Conservation (phyloP, 92 coral and sea anemone species). For the Porites divaricata region DNA sequence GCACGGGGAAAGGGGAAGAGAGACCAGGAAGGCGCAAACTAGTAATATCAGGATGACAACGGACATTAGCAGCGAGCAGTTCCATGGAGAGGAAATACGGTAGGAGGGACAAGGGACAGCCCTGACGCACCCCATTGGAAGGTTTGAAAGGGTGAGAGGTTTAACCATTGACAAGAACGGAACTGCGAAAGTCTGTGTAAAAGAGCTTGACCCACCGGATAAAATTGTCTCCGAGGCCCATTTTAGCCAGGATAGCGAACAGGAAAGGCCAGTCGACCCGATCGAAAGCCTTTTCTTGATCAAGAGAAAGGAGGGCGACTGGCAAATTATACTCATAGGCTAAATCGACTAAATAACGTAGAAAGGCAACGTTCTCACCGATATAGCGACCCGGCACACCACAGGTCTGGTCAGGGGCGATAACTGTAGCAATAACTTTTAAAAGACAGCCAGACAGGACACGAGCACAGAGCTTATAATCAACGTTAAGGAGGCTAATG, state of each 20-base stretch:
- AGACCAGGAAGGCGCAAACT: no score
- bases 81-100: constrained; percentile 45
- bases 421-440: constrained; percentile 16
- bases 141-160: constrained; percentile 32
- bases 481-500: constrained; percentile 53
- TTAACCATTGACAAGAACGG: constrained; percentile 61
- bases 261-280: constrained; percentile 66
- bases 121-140: constrained; percentile 69
- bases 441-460: constrained; percentile 42
- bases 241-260: background rate
- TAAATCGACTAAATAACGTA: constrained; percentile 27
- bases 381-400: constrained; percentile 60
- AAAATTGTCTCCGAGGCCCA: constrained; percentile 67
- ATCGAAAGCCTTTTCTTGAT: constrained; percentile 69
- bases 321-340: background rate
- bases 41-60: constrained; percentile 15
- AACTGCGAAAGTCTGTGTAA: constrained; percentile 29
- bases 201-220: constrained; percentile 48
- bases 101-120: constrained; percentile 64
- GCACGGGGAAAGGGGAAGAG: no score
- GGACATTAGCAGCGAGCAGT: constrained; percentile 45
- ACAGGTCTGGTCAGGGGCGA: constrained; percentile 53
- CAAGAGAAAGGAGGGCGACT: constrained; percentile 49
- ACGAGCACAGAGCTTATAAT: constrained; percentile 50
- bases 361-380: constrained; percentile 55